phyloP scores from a whole-genome alignment of 2,113 vertebrate species.

The Gasterosteus aculeatus region DNA sequence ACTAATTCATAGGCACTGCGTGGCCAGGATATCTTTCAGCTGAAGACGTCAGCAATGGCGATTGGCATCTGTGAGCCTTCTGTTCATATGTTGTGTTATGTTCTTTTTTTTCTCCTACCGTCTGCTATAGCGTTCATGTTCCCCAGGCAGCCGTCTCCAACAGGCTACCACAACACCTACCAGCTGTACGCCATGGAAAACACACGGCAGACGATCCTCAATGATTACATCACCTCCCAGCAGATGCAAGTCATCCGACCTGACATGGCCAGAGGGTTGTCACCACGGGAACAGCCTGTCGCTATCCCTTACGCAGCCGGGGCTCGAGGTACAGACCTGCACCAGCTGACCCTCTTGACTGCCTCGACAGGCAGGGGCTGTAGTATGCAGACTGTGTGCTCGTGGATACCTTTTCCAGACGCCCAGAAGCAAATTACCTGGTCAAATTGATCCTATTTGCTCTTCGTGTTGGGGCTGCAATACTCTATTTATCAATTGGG shows the following conservation, averaged over 20 bases:
- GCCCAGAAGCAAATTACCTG: conserved; percentile 86
- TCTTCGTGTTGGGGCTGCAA: conserved; percentile 65
- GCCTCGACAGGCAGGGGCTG: conserved; percentile 37
- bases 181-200: conserved; percentile 99
- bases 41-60: conserved; percentile 55
- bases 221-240: conserved; percentile 99
- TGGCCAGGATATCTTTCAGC: conserved; percentile 43
- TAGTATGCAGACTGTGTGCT: conserved; percentile 62
- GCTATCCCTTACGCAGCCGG: conserved; percentile 87
- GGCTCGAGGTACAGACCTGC: conserved; percentile 85
- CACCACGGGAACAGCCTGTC: conserved; percentile 90
- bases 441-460: conserved; percentile 68
- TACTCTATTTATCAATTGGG: conserved; percentile 45
- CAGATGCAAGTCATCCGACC: conserved; percentile 98
- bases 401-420: conserved; percentile 86
- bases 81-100: conserved; percentile 43
- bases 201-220: conserved; percentile 97
- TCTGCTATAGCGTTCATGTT: conserved; percentile 92
- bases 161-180: conserved; percentile 95
- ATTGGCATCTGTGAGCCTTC: conserved; percentile 59
- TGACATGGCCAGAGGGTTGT: conserved; percentile 89
- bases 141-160: conserved; percentile 93
- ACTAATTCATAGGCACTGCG: conserved; percentile 51
- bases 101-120: conserved; percentile 38
- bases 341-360: conserved; percentile 48